Conservation (phyloP, 2,797 vertebrate species). For the Sebastes taczanowskii region DNA sequence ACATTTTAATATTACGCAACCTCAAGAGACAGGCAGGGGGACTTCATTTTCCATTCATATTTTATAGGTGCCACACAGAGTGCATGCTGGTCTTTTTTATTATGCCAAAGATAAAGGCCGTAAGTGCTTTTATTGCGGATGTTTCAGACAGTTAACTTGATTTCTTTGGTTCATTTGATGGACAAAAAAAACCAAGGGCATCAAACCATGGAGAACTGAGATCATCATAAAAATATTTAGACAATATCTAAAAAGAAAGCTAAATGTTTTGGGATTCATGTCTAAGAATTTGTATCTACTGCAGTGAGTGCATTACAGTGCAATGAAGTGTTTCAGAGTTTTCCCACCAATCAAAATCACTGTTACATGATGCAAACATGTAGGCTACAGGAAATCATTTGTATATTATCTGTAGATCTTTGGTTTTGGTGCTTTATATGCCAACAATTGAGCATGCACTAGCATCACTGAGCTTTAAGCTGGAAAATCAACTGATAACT, state of each 20-base stretch:
- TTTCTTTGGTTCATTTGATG: background rate
- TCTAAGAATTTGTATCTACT: background rate
- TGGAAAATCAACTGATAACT: background rate
- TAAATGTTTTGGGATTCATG: background rate
- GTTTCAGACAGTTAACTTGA: background rate
- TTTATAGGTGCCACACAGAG: background rate
- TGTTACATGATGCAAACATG: background rate
- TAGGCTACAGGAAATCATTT: background rate
- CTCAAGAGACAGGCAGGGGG: constrained; percentile 15
- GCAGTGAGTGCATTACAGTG: background rate
- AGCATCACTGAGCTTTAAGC: background rate
- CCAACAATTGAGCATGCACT: background rate
- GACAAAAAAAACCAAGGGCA: background rate
- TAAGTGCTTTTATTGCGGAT: background rate
- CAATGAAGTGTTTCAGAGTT: background rate
- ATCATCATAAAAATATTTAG: no score
- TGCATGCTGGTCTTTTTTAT: background rate
- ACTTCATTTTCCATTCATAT: constrained; percentile 2
- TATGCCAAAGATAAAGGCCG: background rate
- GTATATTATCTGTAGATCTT: background rate
- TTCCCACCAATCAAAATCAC: background rate
- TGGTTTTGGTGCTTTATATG: background rate
- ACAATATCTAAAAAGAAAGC: background rate
- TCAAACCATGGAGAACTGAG: background rate
- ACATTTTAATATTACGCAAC: constrained; percentile 11